These are phyloP conservation scores for Spodoptera picta DNA, from an alignment of 2,888 invertebrate genomes.

Conservation along the genomic window DNA sequence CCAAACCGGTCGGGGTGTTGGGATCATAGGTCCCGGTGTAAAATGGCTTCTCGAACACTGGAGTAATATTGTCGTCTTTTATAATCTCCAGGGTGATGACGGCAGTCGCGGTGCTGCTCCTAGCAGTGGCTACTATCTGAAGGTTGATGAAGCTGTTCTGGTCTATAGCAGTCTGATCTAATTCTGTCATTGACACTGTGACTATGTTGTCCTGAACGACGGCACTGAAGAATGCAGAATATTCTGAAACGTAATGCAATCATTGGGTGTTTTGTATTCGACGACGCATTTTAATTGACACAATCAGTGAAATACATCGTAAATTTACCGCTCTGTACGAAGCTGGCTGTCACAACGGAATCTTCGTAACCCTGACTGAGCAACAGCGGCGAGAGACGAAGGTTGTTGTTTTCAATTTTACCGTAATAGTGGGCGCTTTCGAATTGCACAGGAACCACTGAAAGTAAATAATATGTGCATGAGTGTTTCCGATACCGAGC, in stretches of 20 bases:
- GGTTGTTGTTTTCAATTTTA: constrained; percentile 65
- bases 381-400: constrained; percentile 60
- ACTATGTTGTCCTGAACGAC: constrained; percentile 61
- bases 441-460: no score
- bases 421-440: constrained; percentile 63
- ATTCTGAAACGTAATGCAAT: constrained; percentile 56
- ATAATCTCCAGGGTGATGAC: constrained; percentile 73
- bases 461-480: no score
- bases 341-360: constrained; percentile 50
- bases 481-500: no score
- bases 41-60: constrained; percentile 68
- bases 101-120: constrained; percentile 60
- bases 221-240: constrained; percentile 62
- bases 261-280: no score
- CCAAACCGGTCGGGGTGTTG: constrained; percentile 56
- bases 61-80: constrained; percentile 74
- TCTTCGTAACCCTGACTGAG: constrained; percentile 69
- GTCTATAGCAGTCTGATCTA: constrained; percentile 63
- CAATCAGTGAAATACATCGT: background rate
- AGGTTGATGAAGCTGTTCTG: constrained; percentile 70
- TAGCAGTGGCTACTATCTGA: constrained; percentile 66
- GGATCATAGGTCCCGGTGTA: constrained; percentile 70
- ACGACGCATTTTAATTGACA: background rate
- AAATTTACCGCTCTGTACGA: constrained; percentile 62
- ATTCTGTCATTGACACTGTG: constrained; percentile 63